Base-by-base conservation (phyloP, 2,797 vertebrate species). In the Coregonus sp. region DNA sequence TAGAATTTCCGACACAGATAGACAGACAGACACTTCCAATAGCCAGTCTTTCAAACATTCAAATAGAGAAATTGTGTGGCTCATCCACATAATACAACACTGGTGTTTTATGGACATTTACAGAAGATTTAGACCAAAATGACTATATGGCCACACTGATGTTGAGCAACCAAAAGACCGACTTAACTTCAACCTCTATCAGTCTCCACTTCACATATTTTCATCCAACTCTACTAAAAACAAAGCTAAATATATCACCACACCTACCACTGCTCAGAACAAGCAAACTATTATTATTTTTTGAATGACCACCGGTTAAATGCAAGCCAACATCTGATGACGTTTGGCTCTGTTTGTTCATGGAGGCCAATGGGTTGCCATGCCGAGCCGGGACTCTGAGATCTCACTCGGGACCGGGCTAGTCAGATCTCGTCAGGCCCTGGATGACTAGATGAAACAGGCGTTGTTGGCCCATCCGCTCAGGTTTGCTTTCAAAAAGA, bases 191-290 rank as follows among this genome's bases (percentile, higher is more conserved):
- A 47, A 47, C 40, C 40, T 11, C 40, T 47, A 2, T 47, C 7
- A 11, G 40, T 2, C 40, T 11, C 40, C 40, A 40, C 6, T 40
- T 40, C 37, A 47, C 40, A 47, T 47, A 47, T 47, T 47, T 47
- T 11, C 40, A 47, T 47, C 40, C 40, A 47, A 47, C 6, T 47
- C 40, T 9, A 47, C 40, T 47, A 2, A 47, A 18, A n/a, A 61
- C 52, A 33, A 20, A 70, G 50, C 33, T 11, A 47, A 20, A 54
- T 7, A 20, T 20, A 70, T 6, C 68, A 70, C 7, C n/a, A 47
- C 40, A 47, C 40, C 7, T 11, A 47, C 20, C 6, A 16, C 59
- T 20, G n/a, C 59, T 61, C 59, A 61, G n/a, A 93, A 91, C 89
- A 47, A 47, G 40, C 9, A 47, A 33, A 33, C 40, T 76, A 77